Percentiles rank a stretch among this genome's conserved stretches.
Evolutionary conservation across 2,888 invertebrate genomes (phyloP).

Genomic region (Hyalella azteca): DNA sequence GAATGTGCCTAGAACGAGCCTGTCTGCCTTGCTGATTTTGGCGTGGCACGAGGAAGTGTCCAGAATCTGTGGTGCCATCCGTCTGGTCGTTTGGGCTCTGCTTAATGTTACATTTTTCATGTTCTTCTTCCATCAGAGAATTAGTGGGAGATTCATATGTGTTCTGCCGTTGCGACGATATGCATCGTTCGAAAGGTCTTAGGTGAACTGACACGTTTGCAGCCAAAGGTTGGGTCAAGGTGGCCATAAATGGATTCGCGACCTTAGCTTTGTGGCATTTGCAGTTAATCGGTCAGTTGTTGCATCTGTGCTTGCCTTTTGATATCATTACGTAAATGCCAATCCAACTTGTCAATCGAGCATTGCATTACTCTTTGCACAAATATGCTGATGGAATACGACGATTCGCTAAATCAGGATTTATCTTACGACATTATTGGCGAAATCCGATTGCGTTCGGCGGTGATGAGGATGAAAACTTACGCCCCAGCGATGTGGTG

Average conservation of each 20-base stretch:
- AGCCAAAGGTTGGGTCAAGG: slow-evolving; percentile 33
- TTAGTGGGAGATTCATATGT: background rate
- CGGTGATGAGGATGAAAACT: no score
- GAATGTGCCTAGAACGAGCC: no score
- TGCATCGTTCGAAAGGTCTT: slow-evolving; percentile 6
- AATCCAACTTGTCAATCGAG: background rate
- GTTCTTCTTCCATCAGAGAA: background rate
- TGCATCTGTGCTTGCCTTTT: slow-evolving; percentile 17
- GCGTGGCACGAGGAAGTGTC: background rate
- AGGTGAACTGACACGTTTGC: slow-evolving; percentile 27
- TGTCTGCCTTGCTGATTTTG: no score
- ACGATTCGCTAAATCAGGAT: no score
- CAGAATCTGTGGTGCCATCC: background rate
- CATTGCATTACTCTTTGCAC: background rate
- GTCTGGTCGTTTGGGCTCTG: background rate
- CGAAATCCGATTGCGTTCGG: no score
- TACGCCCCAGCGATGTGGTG: no score
- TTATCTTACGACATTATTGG: no score
- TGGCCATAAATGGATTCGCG: slow-evolving; percentile 2
- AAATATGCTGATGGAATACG: background rate
- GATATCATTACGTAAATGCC: background rate
- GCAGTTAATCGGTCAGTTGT: background rate
- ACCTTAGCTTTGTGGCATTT: slow-evolving; percentile 26
- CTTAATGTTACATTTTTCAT: background rate
- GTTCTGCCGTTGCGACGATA: no score